Evolutionary conservation across 2,888 invertebrate genomes (phyloP).

Genomic region (Cremastobaeus sp.): DNA sequence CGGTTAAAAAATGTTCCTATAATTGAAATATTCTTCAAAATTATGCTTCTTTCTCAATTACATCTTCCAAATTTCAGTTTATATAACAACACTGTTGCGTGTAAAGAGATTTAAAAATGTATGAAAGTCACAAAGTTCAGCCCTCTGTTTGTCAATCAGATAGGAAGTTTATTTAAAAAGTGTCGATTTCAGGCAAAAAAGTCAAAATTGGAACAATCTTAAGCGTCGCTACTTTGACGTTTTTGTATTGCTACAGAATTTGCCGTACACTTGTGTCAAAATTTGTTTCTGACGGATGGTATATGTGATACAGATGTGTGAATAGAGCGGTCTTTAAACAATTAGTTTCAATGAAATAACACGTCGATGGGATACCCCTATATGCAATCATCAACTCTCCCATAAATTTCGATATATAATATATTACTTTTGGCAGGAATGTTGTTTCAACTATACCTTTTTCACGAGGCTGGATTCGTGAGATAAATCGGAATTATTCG

Average conservation of each 20-base stretch:
- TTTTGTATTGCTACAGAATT: not conserved
- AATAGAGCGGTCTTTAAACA: conserved; percentile 40
- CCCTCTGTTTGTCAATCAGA: conserved; percentile 9
- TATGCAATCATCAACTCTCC: conserved; percentile 64
- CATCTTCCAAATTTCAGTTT: no score
- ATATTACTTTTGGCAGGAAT: conserved; percentile 78
- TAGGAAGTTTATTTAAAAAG: conserved; percentile 24
- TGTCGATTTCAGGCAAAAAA: conserved; percentile 11
- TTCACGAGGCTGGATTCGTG: conserved; percentile 40
- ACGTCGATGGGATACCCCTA: conserved; percentile 56
- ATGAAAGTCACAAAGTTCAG: conserved; percentile 34
- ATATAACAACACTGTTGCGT: no score
- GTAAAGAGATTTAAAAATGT: conserved; percentile 13
- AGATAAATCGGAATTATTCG: not conserved
- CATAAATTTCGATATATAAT: conserved; percentile 73
- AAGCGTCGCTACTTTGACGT: conserved; percentile 11
- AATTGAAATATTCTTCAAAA: no score
- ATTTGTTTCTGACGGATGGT: conserved; percentile 6
- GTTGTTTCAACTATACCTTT: conserved; percentile 69
- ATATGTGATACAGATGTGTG: conserved; percentile 34
- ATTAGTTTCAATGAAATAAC: conserved; percentile 53
- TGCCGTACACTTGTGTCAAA: not conserved
- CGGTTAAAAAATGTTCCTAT: no score
- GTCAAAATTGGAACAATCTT: conserved; percentile 8
- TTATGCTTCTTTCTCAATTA: no score